Evolutionary conservation across 2,888 invertebrate genomes (phyloP).

Genomic region (Stramonita haemastoma): DNA sequence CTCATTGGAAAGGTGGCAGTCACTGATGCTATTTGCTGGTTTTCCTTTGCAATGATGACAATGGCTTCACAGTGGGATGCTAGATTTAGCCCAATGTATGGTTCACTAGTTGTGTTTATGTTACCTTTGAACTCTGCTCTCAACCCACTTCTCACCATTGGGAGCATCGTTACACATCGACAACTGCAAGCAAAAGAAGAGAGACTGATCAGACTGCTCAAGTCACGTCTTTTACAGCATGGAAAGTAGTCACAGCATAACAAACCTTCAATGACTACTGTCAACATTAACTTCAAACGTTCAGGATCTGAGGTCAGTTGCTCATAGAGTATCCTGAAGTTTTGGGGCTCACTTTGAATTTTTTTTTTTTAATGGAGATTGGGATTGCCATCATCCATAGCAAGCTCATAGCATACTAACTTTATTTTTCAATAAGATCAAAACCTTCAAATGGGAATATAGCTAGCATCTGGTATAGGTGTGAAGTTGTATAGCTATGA

Average conservation of each 20-base stretch:
- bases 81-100: not conserved
- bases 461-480: too few relatives aligned
- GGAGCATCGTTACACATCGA: not conserved
- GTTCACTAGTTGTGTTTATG: not conserved
- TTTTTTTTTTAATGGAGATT: too few relatives aligned
- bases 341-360: too few relatives aligned
- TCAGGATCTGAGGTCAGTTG: too few relatives aligned
- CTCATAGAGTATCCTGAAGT: too few relatives aligned
- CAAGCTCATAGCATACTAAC: too few relatives aligned
- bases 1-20: not conserved
- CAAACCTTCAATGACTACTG: too few relatives aligned
- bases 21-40: not conserved
- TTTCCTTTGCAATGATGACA: not conserved
- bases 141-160: not conserved
- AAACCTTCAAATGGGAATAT: too few relatives aligned
- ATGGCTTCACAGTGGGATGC: not conserved
- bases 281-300: too few relatives aligned
- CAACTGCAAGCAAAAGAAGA: not conserved
- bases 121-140: not conserved
- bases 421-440: too few relatives aligned
- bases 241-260: not conserved
- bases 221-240: not conserved
- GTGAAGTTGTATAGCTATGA: too few relatives aligned
- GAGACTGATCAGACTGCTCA: not conserved
- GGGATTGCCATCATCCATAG: too few relatives aligned